These are phyloP conservation scores for Brevimyrus niger DNA, from an alignment of 2,113 vertebrate species.

Conservation along the genomic window DNA sequence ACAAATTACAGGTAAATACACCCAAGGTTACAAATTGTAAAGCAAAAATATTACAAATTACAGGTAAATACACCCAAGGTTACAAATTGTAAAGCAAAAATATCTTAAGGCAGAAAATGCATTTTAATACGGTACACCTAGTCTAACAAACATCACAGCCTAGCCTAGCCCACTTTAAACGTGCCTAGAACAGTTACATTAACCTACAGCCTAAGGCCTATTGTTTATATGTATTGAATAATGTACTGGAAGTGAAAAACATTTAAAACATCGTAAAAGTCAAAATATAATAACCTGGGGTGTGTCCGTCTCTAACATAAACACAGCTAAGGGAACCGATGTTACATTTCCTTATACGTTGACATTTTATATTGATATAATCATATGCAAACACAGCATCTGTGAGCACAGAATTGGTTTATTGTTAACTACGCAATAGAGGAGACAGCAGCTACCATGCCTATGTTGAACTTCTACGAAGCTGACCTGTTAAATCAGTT, in stretches of 20 bases:
- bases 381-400: background rate
- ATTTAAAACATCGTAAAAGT: no score
- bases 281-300: background rate
- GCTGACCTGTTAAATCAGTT: background rate
- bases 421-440: background rate
- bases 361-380: constrained; percentile 9
- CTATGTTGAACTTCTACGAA: background rate
- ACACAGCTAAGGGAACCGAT: background rate
- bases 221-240: no score
- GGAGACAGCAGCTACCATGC: background rate
- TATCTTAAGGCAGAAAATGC: no score
- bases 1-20: background rate
- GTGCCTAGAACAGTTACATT: no score
- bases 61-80: background rate
- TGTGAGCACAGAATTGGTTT: background rate
- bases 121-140: no score
- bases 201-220: no score
- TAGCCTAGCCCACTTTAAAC: no score
- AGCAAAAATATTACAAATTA: no score
- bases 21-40: no score
- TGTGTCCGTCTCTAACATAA: background rate
- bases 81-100: no score
- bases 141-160: no score
- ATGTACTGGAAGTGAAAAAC: no score
- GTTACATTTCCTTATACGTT: background rate